A percentile compares a stretch with the other conserved stretches of the same genome.
Conservation (phyloP, 2,797 vertebrate species). For the Melanotaenia parkinsoni region DNA sequence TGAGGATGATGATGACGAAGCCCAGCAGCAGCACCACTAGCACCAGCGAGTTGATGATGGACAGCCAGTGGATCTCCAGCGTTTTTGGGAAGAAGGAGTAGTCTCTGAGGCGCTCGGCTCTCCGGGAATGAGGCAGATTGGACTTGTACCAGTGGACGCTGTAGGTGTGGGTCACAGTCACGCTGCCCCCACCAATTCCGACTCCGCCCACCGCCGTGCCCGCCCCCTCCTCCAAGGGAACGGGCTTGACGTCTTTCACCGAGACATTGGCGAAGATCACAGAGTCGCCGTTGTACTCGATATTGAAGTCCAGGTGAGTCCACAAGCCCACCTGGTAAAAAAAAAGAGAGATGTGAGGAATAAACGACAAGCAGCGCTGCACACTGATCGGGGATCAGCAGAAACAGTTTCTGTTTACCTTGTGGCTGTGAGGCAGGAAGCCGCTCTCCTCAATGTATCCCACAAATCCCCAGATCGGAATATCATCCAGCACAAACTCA, state of each 20-base stretch:
- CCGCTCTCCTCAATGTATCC: slow-evolving; percentile 95
- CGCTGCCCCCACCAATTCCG: slow-evolving; percentile 76
- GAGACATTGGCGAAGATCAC: slow-evolving; percentile 93
- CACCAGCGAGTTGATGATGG: slow-evolving; percentile 95
- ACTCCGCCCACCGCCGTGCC: slow-evolving; percentile 66
- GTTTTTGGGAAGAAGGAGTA: slow-evolving; percentile 93
- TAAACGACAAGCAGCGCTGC: neutral
- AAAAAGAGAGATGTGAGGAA: neutral
- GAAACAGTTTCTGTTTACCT: slow-evolving; percentile 69
- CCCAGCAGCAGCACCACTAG: slow-evolving; percentile 92
- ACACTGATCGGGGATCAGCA: neutral
- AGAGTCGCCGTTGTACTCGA: slow-evolving; percentile 89
- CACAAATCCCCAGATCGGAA: slow-evolving; percentile 93
- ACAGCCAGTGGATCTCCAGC: slow-evolving; percentile 95
- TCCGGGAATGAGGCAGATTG: slow-evolving; percentile 74
- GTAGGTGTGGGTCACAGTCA: slow-evolving; percentile 89
- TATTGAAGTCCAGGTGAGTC: slow-evolving; percentile 93
- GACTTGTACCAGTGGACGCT: slow-evolving; percentile 92
- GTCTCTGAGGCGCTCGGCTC: slow-evolving; percentile 87
- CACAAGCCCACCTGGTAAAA: slow-evolving; percentile 86
- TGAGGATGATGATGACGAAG: slow-evolving; percentile 95
- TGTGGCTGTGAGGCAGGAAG: slow-evolving; percentile 93
- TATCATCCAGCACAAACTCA: slow-evolving; percentile 93
- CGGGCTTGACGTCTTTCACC: slow-evolving; percentile 90
- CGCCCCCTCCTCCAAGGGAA: slow-evolving; percentile 87